Percentiles rank a stretch among this genome's conserved stretches.
These are phyloP conservation scores for Bujurquina vittata DNA, from an alignment of 2,113 vertebrate genomes.

Conservation along the genomic window DNA sequence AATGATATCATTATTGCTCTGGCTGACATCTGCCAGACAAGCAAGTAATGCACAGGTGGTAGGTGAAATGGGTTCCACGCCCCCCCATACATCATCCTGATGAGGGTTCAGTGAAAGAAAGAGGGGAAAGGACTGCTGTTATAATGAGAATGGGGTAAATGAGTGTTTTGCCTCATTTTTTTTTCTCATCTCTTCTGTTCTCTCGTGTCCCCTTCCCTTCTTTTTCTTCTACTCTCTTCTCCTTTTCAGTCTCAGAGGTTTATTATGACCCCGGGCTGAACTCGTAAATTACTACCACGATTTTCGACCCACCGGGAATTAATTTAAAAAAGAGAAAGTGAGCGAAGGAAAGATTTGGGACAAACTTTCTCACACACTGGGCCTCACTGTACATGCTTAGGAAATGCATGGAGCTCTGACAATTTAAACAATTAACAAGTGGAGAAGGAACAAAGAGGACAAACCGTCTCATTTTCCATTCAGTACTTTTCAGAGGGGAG, in stretches of 20 bases:
- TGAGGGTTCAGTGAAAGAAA: slow-evolving; percentile 38
- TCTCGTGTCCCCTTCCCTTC: neutral
- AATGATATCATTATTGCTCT: slow-evolving; percentile 67
- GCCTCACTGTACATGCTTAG: neutral
- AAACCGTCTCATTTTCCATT: neutral
- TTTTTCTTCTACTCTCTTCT: neutral
- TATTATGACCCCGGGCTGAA: slow-evolving; percentile 47
- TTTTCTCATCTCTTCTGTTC: neutral
- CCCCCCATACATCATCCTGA: slow-evolving; percentile 62
- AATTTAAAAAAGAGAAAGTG: slow-evolving; percentile 18
- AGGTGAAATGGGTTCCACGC: slow-evolving; percentile 56
- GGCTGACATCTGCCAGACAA: slow-evolving; percentile 61
- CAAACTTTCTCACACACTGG: neutral
- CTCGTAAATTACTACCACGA: slow-evolving; percentile 30
- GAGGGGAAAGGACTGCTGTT: neutral
- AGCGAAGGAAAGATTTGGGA: neutral
- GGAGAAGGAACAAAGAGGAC: neutral
- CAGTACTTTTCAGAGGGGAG: neutral
- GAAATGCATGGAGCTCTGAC: neutral
- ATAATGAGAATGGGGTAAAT: slow-evolving; percentile 36
- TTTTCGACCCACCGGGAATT: slow-evolving; percentile 39
- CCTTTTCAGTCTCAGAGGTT: slow-evolving; percentile 27
- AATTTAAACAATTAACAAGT: slow-evolving; percentile 5
- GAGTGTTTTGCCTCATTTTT: slow-evolving; percentile 13
- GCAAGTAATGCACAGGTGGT: slow-evolving; percentile 63